Evolutionary conservation across 2,888 invertebrate species (phyloP), one percentile per base, ranked within the genome.

Genomic region (Diogma glabrata): DNA sequence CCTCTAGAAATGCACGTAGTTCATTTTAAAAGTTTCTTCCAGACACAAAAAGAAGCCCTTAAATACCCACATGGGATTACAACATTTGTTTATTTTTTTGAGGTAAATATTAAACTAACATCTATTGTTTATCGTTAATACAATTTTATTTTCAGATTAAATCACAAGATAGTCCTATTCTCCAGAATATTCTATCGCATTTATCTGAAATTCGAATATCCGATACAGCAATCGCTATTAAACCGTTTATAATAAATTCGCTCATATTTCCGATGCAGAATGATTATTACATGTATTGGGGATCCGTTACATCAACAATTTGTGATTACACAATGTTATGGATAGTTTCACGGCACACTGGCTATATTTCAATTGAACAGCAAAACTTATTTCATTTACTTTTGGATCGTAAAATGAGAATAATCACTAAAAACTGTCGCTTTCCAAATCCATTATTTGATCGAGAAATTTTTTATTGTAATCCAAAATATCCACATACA

Each of bases 241-340:
- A 72, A 1, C 75, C 75, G 0, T 65, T 70, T 16, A 73, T 76
- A 0, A 64, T 83, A 59, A 68, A 68, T 3, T 65, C 64, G 2
- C 65, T 81, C 0, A 52, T 82, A 7, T 73, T 72, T 3, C 70
- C 75, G 62, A 83, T 84, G 60, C 62, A 60, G 9, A 69, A 73
- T 55, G 81, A 82, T 62, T 84, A 80, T 61, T 79, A 81, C 56
- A 56, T 79, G 2, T 84, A 83, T 58, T 78, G 78, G 74, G 82
- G 82, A 9, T 70, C 69, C 12, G 62, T 81, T 43, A 64, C 62
- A 1, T 75, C 74, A 0, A 64, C 64, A 1, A 63, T 62, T 4
- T 74, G 74, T 14, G 61, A 69, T 1, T 72, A 72, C 56, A 66
- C 67, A 1, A 69, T 81, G 22, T 64, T 78, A 19, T 84, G 83